phyloP scores from a whole-genome alignment of 2,888 invertebrate genomes.

The Tetrapedia diversipes region DNA sequence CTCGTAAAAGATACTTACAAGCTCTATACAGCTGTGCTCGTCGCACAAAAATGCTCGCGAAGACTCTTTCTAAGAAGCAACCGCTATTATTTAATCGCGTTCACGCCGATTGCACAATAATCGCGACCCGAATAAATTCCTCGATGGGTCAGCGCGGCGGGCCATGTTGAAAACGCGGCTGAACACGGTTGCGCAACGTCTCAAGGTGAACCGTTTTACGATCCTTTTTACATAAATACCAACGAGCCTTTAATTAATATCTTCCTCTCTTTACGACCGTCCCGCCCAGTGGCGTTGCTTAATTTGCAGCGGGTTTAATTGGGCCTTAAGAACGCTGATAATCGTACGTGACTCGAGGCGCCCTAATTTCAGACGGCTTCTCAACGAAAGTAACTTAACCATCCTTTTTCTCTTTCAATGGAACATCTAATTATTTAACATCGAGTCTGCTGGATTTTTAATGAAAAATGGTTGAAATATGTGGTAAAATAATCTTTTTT shows the following conservation, averaged over 20 bases:
- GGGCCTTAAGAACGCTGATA: background rate
- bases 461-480: background rate
- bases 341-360: background rate
- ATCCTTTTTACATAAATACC: background rate
- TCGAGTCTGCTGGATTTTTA: background rate
- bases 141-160: no score
- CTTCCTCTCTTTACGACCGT: background rate
- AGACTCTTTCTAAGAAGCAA: slow-evolving; percentile 36
- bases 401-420: background rate
- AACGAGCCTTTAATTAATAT: slow-evolving; percentile 25
- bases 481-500: no score
- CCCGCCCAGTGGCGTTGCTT: background rate
- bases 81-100: slow-evolving; percentile 49
- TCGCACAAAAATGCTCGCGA: slow-evolving; percentile 30
- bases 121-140: slow-evolving; percentile 31
- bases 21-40: no score
- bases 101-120: slow-evolving; percentile 40
- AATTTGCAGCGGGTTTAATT: slow-evolving; percentile 8
- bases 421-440: background rate
- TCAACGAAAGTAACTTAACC: background rate
- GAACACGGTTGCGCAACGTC: slow-evolving; percentile 11
- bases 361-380: background rate
- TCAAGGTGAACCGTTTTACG: slow-evolving; percentile 22
- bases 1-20: slow-evolving; percentile 15
- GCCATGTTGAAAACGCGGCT: background rate